A percentile compares a stretch with the other conserved stretches of the same genome.
These are phyloP conservation scores for Spilarctia lutea DNA, from an alignment of 2,888 invertebrate genomes.

Conservation along the genomic window DNA sequence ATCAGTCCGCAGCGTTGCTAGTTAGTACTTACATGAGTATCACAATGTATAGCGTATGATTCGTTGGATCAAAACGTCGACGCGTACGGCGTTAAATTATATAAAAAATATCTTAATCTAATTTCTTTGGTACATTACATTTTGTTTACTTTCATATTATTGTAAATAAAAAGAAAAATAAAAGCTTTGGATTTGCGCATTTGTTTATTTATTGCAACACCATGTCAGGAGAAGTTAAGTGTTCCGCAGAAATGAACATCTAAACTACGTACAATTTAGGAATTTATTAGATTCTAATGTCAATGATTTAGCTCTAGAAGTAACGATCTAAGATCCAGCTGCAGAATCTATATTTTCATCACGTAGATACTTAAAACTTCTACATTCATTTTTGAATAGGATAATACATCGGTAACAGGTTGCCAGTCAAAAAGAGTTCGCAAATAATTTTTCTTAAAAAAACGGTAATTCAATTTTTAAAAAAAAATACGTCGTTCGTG, in stretches of 20 bases:
- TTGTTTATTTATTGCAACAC: conserved; percentile 54
- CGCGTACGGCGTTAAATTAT: conserved; percentile 56
- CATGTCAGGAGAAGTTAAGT: neutral
- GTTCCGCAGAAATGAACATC: neutral
- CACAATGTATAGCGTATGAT: conserved; percentile 51
- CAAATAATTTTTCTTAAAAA: too few relatives aligned
- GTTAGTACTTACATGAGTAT: conserved; percentile 28
- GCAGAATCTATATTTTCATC: too few relatives aligned
- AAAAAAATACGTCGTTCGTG: too few relatives aligned
- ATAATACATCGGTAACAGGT: too few relatives aligned
- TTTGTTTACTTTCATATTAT: conserved; percentile 87
- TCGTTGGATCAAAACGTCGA: conserved; percentile 50
- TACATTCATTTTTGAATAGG: too few relatives aligned
- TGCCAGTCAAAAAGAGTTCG: too few relatives aligned
- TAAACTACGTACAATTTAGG: too few relatives aligned
- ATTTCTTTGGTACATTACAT: conserved; percentile 82
- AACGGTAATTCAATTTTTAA: too few relatives aligned
- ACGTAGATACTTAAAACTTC: too few relatives aligned
- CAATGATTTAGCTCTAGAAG: too few relatives aligned
- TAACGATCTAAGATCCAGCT: too few relatives aligned
- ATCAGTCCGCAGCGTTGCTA: conserved; percentile 26
- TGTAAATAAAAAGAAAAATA: conserved; percentile 83
- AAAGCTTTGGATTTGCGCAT: conserved; percentile 84
- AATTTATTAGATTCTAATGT: too few relatives aligned
- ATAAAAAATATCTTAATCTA: conserved; percentile 74